These are phyloP conservation scores for Paguma larvata DNA, from an alignment of 2,797 vertebrate species.

Conservation along the genomic window DNA sequence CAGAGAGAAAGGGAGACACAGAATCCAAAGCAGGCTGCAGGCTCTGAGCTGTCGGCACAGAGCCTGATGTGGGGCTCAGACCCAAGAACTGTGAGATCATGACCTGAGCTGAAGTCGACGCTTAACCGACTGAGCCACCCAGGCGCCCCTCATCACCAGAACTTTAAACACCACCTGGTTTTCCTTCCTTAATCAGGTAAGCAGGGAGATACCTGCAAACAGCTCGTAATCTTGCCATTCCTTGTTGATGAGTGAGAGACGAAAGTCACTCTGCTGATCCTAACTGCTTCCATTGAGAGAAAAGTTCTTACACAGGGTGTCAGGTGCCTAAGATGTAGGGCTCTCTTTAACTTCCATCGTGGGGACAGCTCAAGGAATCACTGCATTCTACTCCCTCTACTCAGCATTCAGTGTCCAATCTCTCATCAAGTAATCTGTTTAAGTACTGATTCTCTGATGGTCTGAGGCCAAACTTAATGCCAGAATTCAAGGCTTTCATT, in stretches of 20 bases:
- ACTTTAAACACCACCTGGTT: background rate
- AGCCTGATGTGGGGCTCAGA: too few species aligned
- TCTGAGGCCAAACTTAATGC: slow-evolving; percentile 7
- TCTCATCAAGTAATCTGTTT: background rate
- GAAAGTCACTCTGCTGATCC: slow-evolving; percentile 10
- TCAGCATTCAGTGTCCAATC: background rate
- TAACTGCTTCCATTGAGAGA: background rate
- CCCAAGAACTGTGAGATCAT: too few species aligned
- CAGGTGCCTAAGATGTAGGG: background rate
- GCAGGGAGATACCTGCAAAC: background rate
- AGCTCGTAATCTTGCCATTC: background rate
- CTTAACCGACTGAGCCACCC: too few species aligned
- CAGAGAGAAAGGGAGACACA: too few species aligned
- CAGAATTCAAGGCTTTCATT: slow-evolving; percentile 7
- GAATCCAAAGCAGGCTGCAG: too few species aligned
- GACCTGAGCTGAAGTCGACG: too few species aligned
- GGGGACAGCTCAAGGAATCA: background rate
- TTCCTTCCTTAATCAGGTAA: background rate
- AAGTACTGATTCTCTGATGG: background rate
- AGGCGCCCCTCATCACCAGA: background rate
- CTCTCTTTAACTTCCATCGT: background rate
- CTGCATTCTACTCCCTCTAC: background rate
- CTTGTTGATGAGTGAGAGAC: background rate
- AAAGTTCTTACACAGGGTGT: background rate
- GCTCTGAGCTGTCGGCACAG: too few species aligned